Conservation (phyloP, 2,113 vertebrate species). For the Scatophagus argus region DNA sequence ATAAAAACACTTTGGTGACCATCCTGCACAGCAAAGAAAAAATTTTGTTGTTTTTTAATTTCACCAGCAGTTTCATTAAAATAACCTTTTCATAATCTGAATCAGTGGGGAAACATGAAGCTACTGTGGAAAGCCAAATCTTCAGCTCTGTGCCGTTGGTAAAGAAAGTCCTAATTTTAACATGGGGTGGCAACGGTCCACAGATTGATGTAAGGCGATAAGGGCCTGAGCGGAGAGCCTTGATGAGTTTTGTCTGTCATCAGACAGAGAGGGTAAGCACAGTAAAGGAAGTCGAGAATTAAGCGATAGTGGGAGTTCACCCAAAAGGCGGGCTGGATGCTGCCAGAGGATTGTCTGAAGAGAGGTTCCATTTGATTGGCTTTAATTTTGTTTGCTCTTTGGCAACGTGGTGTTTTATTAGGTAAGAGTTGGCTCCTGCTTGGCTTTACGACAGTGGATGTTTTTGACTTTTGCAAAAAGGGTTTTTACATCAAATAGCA, state of each 20-base stretch:
- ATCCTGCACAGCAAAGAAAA: neutral
- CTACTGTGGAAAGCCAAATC: neutral
- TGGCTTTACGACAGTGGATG: neutral
- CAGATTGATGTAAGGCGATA: slow-evolving; percentile 50
- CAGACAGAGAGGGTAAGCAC: neutral
- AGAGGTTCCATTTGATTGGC: slow-evolving; percentile 33
- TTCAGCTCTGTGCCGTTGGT: slow-evolving; percentile 20
- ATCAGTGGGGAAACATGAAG: neutral
- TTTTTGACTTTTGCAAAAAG: slow-evolving; percentile 39
- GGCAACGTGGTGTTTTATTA: slow-evolving; percentile 31
- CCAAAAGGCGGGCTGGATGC: slow-evolving; percentile 11
- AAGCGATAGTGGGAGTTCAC: slow-evolving; percentile 21
- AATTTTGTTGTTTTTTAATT: slow-evolving; percentile 1
- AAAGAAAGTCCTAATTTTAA: slow-evolving; percentile 46
- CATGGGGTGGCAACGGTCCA: slow-evolving; percentile 36
- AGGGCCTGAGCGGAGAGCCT: slow-evolving; percentile 12
- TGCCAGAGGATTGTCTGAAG: slow-evolving; percentile 34
- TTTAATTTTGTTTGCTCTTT: slow-evolving; percentile 36
- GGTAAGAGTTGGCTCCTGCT: slow-evolving; percentile 46
- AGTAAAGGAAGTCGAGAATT: slow-evolving; percentile 18
- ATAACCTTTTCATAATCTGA: neutral
- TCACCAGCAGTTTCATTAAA: neutral
- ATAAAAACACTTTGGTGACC: neutral
- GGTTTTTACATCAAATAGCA: slow-evolving; percentile 15
- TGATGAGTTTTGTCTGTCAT: slow-evolving; percentile 52